Conservation (phyloP, 2,888 invertebrate species). For the Gortyna flavago region DNA sequence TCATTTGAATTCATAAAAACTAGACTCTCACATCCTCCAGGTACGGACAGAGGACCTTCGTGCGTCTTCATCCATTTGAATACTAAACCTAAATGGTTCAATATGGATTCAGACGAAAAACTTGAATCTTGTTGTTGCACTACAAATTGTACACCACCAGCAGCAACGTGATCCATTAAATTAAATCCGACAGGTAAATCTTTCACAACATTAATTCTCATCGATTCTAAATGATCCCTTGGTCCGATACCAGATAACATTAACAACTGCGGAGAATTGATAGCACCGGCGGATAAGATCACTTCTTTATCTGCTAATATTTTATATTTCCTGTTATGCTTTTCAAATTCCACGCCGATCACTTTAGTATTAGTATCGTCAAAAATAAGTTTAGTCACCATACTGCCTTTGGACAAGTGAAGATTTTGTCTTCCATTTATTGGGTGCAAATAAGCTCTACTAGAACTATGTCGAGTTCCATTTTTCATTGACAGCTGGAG, state of each 20-base stretch:
- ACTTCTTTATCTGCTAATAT: constrained; percentile 92
- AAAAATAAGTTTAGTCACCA: constrained; percentile 90
- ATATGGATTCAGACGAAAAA: constrained; percentile 79
- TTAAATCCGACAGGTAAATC: constrained; percentile 92
- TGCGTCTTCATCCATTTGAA: constrained; percentile 89
- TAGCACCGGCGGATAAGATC: constrained; percentile 93
- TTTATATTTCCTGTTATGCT: constrained; percentile 85
- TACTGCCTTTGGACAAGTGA: constrained; percentile 90
- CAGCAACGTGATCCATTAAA: constrained; percentile 92
- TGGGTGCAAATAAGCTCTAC: constrained; percentile 91
- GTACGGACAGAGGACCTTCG: constrained; percentile 90
- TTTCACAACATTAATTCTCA: constrained; percentile 88
- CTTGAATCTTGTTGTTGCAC: constrained; percentile 81
- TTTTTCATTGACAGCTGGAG: constrained; percentile 91
- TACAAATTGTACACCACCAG: constrained; percentile 91
- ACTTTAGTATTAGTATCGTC: constrained; percentile 89
- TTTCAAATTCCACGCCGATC: constrained; percentile 90
- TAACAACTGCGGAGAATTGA: constrained; percentile 94
- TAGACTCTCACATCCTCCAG: constrained; percentile 92
- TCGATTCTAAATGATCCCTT: constrained; percentile 88
- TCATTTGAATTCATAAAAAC: constrained; percentile 91
- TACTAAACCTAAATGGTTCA: constrained; percentile 82
- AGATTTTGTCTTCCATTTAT: constrained; percentile 90
- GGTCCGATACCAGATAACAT: constrained; percentile 95
- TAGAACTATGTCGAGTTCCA: constrained; percentile 92